Evolutionary conservation across 2,797 vertebrate species (phyloP), one percentile per base, ranked within the genome.

Genomic region (Pempheris klunzingeri): DNA sequence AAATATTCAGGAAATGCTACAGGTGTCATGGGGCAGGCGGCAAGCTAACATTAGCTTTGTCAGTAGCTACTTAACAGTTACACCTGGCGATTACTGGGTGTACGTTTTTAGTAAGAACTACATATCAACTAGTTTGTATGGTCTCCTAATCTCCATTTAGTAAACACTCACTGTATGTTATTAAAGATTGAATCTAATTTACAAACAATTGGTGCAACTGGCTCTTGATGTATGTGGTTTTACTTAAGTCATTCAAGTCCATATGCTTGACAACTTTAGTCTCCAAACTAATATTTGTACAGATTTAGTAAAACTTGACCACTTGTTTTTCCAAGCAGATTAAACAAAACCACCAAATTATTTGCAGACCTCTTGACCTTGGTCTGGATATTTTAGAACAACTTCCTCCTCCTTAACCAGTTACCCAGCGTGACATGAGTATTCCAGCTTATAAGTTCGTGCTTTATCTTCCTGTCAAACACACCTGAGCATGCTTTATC

Each of bases 401-500:
- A 34, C 4, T 46, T n/a, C 26, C 12, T 30, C 26, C 14, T 46
- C 13, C 28, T 20, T 54, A 24, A 66, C 28, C 18, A 8, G 46
- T 60, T 57, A 6, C 13, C 22, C 13, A 22, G 10, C 3, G n/a
- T 55, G 28, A 43, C 20, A 26, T 32, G 26, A 70, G n/a, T 26
- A 67, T 71, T 24, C 47, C 39, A 54, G 20, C 18, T 4, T 18
- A 4, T 34, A 22, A 12, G 5, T 63, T 20, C 4, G 7, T 69
- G 73, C 41, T 70, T 67, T 76, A 64, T 83, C 65, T 53, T 50
- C 22, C 10, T 38, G 50, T 18, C 1, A 43, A 69, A 67, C 41
- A 67, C 67, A 59, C 65, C 39, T 62, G 36, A 13, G 11, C 17
- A 26, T 70, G 64, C 24, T 58, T 74, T 58, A 75, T 77, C 83